Evolutionary conservation across 2,113 vertebrate species (phyloP).

Genomic region (Ctenomys sociabilis): DNA sequence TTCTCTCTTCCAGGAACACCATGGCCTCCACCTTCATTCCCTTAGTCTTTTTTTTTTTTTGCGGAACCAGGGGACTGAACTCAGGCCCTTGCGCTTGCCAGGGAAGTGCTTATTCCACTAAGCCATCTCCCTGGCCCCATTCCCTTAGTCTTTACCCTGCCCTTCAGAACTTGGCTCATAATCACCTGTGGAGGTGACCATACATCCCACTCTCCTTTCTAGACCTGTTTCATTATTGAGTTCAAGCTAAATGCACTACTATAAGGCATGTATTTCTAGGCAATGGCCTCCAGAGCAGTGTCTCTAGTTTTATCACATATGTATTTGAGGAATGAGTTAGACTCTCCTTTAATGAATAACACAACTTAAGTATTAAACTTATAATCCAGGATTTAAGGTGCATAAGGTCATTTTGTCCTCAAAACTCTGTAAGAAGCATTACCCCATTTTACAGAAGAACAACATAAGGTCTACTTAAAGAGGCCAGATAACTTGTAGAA

Average conservation of each 20-base stretch:
- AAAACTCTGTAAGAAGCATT: neutral
- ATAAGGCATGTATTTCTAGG: rapidly evolving
- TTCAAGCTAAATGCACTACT: neutral
- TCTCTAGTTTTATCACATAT: neutral
- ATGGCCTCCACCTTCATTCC: neutral
- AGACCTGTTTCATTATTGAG: neutral
- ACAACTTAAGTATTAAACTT: neutral
- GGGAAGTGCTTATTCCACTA: too few species aligned
- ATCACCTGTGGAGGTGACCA: neutral
- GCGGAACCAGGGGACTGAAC: too few species aligned
- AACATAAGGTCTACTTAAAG: neutral
- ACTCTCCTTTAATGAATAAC: neutral
- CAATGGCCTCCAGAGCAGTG: neutral
- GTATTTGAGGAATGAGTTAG: neutral
- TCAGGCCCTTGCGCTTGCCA: too few species aligned
- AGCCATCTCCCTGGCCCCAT: too few species aligned
- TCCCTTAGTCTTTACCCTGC: neutral
- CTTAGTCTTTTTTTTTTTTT: too few species aligned
- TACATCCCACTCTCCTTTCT: neutral
- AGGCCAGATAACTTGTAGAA: neutral
- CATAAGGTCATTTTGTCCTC: neutral
- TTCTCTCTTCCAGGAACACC: neutral
- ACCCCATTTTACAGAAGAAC: neutral
- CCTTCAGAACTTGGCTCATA: neutral
- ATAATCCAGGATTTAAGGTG: neutral